Evolutionary conservation across 2,797 vertebrate genomes (phyloP), one percentile per base, ranked within the genome.

Genomic region (Triplophysa bombifrons): DNA sequence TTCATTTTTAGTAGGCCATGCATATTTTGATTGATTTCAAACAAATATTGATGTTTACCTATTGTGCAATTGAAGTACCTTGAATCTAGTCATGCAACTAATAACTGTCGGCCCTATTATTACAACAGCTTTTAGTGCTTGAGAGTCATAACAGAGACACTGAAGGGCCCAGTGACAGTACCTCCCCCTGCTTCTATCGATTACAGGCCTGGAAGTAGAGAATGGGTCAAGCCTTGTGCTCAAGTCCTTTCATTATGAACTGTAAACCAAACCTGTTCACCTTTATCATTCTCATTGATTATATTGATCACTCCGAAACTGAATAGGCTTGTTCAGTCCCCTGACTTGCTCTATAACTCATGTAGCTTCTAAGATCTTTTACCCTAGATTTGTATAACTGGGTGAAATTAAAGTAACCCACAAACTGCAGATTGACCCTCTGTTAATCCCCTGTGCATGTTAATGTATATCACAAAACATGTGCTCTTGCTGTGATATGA

Each of bases 291-390:
- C 10, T 61, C 22, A 50, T 44, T 25, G 56, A 60, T 60, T 60
- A 13, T 58, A 22, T 25, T 66, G 50, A 55, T 41, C 0, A 11
- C 73, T 66, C 51, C 53, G 48, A 38, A 19, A 53, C 30, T 27
- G 9, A 63, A 63, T 8, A 74, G 7, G 20, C 14, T 10, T 66
- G 50, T 14, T 66, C 48, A 56, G 1, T 44, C 34, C 63, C 7
- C 34, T 27, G 64, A 58, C 61, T 11, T 14, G 55, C 7, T 67
- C 27, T 46, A 46, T 46, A 67, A 67, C 50, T 25, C 51, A 67
- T 67, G 53, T 67, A 51, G 65, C 63, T 34, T 76, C 66, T 56
- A 1, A 16, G 3, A 34, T 55, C 20, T 25, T 56, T 76, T 67
- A 46, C 63, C 38, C 20, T 17, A 30, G 64, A 76, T 75, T 56